Evolutionary conservation across 2,888 invertebrate genomes (phyloP), one percentile per base, ranked within the genome.

Genomic region (Caenorhabditis wallacei): DNA sequence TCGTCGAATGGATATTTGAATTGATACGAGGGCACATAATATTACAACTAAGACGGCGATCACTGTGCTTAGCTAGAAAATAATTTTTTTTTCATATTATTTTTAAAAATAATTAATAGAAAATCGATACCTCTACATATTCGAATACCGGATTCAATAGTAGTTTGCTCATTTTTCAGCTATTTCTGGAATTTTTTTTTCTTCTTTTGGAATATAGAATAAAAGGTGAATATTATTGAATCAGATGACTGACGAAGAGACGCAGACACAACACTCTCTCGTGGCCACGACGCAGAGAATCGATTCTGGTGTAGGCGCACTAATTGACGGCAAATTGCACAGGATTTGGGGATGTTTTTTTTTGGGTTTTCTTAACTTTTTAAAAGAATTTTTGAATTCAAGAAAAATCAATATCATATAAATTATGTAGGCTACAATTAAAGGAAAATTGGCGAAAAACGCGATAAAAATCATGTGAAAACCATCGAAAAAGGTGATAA

Each of bases 91-190:
- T 57, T 61, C 69, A 5, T 37, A 37, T 20, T 37, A 40, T n/a
- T 22, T 8, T 13, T 5, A 30, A 22, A 43, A n/a, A 22, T 35
- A 10, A 11, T 22, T 35, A 20, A 13, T n/a, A n/a, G n/a, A n/a
- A n/a, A n/a, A n/a, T n/a, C n/a, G n/a, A 48, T 56, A 81, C 80
- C 75, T 81, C 80, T 64, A 81, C 22, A 54, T 81, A 46, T 26
- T 68, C 59, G 46, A 66, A 54, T n/a, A 16, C 53, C 53, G 13
- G 80, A 48, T 51, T 24, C 68, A 16, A 68, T 24, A 71, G 57
- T 0, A 80, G 43, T 20, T 59, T 57, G 40, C 35, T 61, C 76
- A 76, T 76, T 57, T 56, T 76, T 22, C 13, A 10, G 16, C 51
- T 63, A 63, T 26, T 64, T 18, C 2, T 48, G 46, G 10, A 35